These are phyloP conservation scores for Hippocampus comes DNA, from an alignment of 2,113 vertebrate species.

Conservation along the genomic window DNA sequence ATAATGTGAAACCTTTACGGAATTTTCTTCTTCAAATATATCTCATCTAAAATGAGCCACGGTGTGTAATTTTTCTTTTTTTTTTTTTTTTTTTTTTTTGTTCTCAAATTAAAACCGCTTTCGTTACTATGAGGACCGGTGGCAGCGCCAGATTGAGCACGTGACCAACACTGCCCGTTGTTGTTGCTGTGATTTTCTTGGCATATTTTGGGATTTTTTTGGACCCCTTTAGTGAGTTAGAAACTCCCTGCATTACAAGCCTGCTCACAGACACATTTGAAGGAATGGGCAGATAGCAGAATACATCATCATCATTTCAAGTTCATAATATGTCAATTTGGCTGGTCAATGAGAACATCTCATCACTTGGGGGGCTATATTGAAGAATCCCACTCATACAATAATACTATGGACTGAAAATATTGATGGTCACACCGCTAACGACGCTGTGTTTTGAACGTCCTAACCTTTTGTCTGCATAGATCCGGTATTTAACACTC, in stretches of 20 bases:
- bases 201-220: neutral
- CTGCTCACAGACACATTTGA: neutral
- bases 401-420: too few species aligned
- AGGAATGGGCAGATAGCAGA: neutral
- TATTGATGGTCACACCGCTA: neutral
- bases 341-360: too few species aligned
- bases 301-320: neutral
- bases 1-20: conserved; percentile 5
- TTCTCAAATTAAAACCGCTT: neutral
- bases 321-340: neutral
- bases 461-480: neutral
- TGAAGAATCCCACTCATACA: neutral
- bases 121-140: neutral
- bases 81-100: too few species aligned
- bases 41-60: neutral
- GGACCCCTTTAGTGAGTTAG: too few species aligned
- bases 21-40: conserved; percentile 5
- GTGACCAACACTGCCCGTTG: neutral
- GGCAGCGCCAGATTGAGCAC: neutral
- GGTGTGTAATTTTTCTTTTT: neutral
- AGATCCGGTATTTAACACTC: neutral
- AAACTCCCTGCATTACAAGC: neutral
- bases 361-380: too few species aligned
- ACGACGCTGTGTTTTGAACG: neutral
- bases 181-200: neutral